These are phyloP conservation scores for Drosophila pseudoananassae DNA, from an alignment of 1,140 invertebrate genomes.

Conservation along the genomic window DNA sequence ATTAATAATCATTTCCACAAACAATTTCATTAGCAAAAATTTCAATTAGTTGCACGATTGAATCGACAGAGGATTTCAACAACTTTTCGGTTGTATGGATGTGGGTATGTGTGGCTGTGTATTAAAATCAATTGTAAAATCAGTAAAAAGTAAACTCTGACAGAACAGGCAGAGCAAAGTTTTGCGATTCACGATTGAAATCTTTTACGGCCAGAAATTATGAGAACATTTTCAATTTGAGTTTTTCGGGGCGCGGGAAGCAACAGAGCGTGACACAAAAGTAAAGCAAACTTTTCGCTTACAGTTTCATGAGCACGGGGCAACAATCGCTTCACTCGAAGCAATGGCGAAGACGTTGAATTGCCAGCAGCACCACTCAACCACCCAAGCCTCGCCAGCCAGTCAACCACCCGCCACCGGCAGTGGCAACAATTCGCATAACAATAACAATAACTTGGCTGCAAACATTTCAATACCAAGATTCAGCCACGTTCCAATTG, in stretches of 20 bases:
- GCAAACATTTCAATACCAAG: slow-evolving; percentile 79
- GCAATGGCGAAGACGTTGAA: slow-evolving; percentile 65
- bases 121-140: slow-evolving; percentile 80
- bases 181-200: slow-evolving; percentile 80
- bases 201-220: slow-evolving; percentile 80
- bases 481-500: slow-evolving; percentile 76
- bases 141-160: slow-evolving; percentile 69
- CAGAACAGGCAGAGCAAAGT: slow-evolving; percentile 54
- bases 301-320: slow-evolving; percentile 72
- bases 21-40: slow-evolving; percentile 73
- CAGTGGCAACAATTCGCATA: slow-evolving; percentile 59
- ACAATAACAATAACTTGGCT: slow-evolving; percentile 80
- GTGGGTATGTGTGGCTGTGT: slow-evolving; percentile 17
- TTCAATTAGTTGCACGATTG: slow-evolving; percentile 81
- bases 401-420: slow-evolving; percentile 23
- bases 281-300: slow-evolving; percentile 80
- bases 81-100: slow-evolving; percentile 42
- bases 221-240: slow-evolving; percentile 79
- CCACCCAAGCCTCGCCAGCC: slow-evolving; percentile 16
- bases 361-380: slow-evolving; percentile 48
- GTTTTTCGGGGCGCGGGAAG: slow-evolving; percentile 36
- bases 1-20: slow-evolving; percentile 54
- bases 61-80: slow-evolving; percentile 77
- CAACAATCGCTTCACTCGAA: slow-evolving; percentile 50
- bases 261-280: slow-evolving; percentile 80